A percentile compares a stretch with the other conserved stretches of the same genome.
Evolutionary conservation across 2,888 invertebrate species (phyloP).

Genomic region (Trilocha varians): DNA sequence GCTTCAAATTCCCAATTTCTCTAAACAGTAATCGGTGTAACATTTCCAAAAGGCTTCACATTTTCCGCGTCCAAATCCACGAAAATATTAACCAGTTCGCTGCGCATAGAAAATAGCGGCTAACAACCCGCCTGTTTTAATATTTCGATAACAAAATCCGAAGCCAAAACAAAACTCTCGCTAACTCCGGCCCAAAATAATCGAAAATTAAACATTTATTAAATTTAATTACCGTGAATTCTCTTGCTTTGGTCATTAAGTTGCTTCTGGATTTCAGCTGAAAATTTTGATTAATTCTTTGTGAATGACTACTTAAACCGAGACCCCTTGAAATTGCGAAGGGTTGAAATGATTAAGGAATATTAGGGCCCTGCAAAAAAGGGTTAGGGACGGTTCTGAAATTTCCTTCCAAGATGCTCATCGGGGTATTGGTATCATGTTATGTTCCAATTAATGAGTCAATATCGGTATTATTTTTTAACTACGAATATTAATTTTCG

Average conservation of each 20-base stretch:
- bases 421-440: neutral
- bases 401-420: neutral
- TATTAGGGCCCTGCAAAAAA: neutral
- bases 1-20: no score
- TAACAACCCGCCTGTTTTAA: no score
- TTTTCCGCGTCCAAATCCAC: no score
- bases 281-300: conserved; percentile 9
- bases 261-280: neutral
- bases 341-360: conserved; percentile 20
- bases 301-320: conserved; percentile 6
- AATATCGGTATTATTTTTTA: no score
- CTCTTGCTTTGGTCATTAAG: neutral
- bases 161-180: neutral
- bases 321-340: conserved; percentile 4
- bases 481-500: no score
- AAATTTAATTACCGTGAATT: neutral
- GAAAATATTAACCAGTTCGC: no score
- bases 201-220: neutral
- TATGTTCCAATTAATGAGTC: no score
- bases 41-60: no score
- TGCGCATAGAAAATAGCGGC: no score
- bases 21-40: no score
- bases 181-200: neutral
- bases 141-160: neutral
- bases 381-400: neutral